Base-by-base conservation (phyloP, 2,888 invertebrate genomes). In the Chrysolina oricalcia region DNA sequence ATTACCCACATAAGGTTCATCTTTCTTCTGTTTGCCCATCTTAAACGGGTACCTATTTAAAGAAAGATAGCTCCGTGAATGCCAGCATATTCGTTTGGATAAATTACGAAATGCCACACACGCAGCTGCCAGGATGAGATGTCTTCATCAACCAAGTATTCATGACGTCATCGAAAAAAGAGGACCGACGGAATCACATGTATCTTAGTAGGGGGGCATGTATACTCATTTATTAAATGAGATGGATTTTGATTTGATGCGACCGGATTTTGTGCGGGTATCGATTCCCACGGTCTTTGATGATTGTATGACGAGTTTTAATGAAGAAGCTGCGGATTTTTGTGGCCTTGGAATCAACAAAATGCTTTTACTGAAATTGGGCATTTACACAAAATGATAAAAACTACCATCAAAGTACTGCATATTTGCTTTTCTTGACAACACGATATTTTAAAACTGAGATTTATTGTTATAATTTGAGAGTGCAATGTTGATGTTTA, bases 91-190 rank as follows among this genome's bases (percentile, higher is more conserved):
- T 76, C 78, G 76, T 77, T 82, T 80, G 86, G 85, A 85, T 85
- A 84, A 86, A 84, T 84, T 84, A 85, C 83, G 84, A 82, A 87
- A 88, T 88, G 87, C 88, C 88, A 88, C 88, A 88, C 88, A 88
- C 88, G 86, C 84, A 86, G 88, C 86, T 85, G 87, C 87, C 87
- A 86, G 85, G 81, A 84, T 83, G 86, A 88, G 88, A 88, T 88
- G 88, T 88, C 88, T 88, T 88, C 88, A 88, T 88, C 88, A 88
- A 86, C 85, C 83, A 87, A 87, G 87, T 87, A 87, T 87, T 87
- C 86, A 84, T 88, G 88, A 88, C 88, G 88, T 88, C 87, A 88
- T 75, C 76, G 78, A 77, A 81, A 68, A 76, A 74, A 77, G 79
- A 75, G 70, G 64, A 78, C 21, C 70, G 64, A 53, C 59, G n/a